These are phyloP conservation scores for Drosophila greeni DNA, from an alignment of 2,888 invertebrate genomes.

Conservation along the genomic window DNA sequence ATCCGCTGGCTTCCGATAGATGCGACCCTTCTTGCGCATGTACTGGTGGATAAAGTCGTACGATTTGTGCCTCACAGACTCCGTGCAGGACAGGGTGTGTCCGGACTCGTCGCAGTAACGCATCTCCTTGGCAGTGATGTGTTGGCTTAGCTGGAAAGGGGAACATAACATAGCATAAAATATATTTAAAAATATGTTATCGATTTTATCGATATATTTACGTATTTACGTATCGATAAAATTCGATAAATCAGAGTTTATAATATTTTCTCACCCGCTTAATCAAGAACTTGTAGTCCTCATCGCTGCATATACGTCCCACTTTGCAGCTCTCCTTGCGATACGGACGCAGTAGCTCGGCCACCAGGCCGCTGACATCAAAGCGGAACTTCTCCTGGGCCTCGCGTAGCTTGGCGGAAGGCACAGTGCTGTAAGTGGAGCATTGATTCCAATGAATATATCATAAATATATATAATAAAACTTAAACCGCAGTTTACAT, in stretches of 20 bases:
- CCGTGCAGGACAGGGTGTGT: conserved; percentile 53
- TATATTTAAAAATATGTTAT: no score
- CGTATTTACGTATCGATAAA: no score
- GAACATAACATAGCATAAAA: no score
- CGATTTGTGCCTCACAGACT: conserved; percentile 91
- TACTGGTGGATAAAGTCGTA: conserved; percentile 97
- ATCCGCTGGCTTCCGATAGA: conserved; percentile 72
- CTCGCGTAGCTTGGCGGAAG: conserved; percentile 33
- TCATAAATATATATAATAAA: neutral
- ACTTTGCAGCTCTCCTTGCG: conserved; percentile 89
- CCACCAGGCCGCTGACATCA: conserved; percentile 62
- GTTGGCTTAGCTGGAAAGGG: conserved; percentile 51
- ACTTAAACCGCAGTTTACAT: neutral
- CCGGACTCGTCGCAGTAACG: conserved; percentile 61
- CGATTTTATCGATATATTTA: no score
- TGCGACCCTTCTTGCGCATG: conserved; percentile 95
- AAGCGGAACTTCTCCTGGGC: conserved; percentile 58
- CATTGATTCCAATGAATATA: neutral
- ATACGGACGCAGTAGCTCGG: conserved; percentile 82
- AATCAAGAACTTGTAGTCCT: conserved; percentile 82
- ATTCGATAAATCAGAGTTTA: no score
- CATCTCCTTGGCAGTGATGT: conserved; percentile 61
- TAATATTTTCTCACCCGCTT: conserved; percentile 60
- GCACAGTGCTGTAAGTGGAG: conserved; percentile 14
- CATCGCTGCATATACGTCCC: conserved; percentile 91